Percentiles rank a stretch among this genome's conserved stretches.
phyloP scores from a whole-genome alignment of 2,797 vertebrate genomes.

The Esox masquinongy region DNA sequence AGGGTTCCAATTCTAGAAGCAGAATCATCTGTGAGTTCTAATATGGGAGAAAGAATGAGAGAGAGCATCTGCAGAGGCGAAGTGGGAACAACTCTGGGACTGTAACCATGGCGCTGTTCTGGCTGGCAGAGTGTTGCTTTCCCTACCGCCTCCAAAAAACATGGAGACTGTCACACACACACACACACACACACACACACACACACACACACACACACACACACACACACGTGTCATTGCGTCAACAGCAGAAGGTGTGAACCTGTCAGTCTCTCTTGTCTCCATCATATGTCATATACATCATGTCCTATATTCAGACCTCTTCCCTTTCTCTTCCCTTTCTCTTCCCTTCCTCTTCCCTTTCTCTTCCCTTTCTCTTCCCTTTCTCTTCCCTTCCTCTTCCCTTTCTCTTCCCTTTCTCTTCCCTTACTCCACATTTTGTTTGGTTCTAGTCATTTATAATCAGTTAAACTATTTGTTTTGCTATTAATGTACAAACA shows the following conservation, averaged over 20 bases:
- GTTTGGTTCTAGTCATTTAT: no score
- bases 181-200: no score
- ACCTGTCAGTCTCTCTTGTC: background rate
- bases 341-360: no score
- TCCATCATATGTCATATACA: background rate
- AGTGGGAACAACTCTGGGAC: background rate
- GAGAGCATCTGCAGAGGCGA: background rate
- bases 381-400: no score
- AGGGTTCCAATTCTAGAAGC: background rate
- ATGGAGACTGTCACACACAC: background rate
- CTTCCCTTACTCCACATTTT: no score
- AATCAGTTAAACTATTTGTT: no score
- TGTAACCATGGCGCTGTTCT: background rate
- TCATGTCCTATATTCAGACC: no score
- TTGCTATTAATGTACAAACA: no score
- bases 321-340: no score
- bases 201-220: no score
- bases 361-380: no score
- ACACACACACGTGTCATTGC: background rate
- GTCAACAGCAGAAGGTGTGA: background rate
- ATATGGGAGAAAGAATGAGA: background rate
- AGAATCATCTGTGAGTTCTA: background rate
- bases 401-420: no score
- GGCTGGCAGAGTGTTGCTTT: background rate
- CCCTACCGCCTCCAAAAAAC: background rate